A percentile compares a stretch with the other conserved stretches of the same genome.
These are phyloP conservation scores for Danio albolineatus DNA, from an alignment of 2,797 vertebrate species.

Conservation along the genomic window DNA sequence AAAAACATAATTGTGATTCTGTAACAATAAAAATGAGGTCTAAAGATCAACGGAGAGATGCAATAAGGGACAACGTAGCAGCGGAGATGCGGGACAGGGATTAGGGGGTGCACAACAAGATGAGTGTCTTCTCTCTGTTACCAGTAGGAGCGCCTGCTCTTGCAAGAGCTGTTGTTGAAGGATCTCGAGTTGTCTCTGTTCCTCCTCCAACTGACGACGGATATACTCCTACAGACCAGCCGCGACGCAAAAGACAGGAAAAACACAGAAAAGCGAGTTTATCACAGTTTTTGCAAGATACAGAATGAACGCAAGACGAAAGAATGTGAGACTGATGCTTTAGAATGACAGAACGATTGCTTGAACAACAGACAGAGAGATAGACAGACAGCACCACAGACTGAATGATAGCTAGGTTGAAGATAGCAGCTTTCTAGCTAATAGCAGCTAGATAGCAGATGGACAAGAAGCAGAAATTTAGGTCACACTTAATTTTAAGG, in stretches of 20 bases:
- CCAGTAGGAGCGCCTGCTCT: constrained; percentile 97
- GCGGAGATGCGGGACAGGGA: constrained; percentile 39
- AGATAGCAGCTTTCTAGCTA: too few relatives aligned
- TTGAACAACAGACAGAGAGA: constrained; percentile 19
- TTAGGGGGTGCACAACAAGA: constrained; percentile 23
- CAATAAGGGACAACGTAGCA: constrained; percentile 43
- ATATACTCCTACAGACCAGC: constrained; percentile 93
- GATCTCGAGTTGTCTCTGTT: constrained; percentile 99
- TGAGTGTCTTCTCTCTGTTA: constrained; percentile 75
- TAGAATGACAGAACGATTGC: background rate
- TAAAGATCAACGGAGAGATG: constrained; percentile 8
- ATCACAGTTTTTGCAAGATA: constrained; percentile 43
- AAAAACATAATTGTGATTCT: background rate
- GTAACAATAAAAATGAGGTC: background rate
- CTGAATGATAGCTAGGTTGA: background rate
- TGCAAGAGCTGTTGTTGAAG: constrained; percentile 98
- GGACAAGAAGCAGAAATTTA: too few relatives aligned
- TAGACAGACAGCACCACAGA: background rate
- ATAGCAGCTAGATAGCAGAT: background rate
- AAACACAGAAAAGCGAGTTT: constrained; percentile 36
- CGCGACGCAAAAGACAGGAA: constrained; percentile 61
- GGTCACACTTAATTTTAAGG: too few relatives aligned
- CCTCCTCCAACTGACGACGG: constrained; percentile 98
- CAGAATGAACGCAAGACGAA: constrained; percentile 40
- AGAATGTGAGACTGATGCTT: background rate